Percentiles rank a stretch among this genome's conserved stretches.
Evolutionary conservation across 92 coral and sea anemone genomes (phyloP).

Genomic region (Pocillopora meandrina): DNA sequence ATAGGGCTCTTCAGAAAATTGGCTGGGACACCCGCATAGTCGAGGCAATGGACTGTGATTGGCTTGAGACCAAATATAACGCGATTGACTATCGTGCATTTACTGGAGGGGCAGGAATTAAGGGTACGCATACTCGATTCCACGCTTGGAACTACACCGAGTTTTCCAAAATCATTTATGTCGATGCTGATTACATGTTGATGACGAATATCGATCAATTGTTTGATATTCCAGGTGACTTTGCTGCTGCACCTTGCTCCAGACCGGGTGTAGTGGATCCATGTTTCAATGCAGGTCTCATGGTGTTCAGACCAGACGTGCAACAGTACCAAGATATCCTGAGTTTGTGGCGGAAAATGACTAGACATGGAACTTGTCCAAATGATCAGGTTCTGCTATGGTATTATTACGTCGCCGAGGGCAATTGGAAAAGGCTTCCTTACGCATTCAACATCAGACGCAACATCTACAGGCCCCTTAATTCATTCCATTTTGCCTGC

Average conservation of each 20-base stretch:
- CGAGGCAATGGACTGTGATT: slow-evolving; percentile 86
- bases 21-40: slow-evolving; percentile 77
- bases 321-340: slow-evolving; percentile 45
- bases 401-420: slow-evolving; percentile 71
- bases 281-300: slow-evolving; percentile 88
- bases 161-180: slow-evolving; percentile 76
- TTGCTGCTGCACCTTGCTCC: slow-evolving; percentile 82
- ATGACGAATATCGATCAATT: slow-evolving; percentile 89
- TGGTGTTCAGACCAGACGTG: slow-evolving; percentile 73
- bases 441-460: slow-evolving; percentile 75
- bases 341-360: slow-evolving; percentile 57
- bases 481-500: slow-evolving; percentile 68
- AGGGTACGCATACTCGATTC: slow-evolving; percentile 90
- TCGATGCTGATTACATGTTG: slow-evolving; percentile 91
- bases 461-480: slow-evolving; percentile 74
- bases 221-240: slow-evolving; percentile 75
- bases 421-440: slow-evolving; percentile 51
- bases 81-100: slow-evolving; percentile 18
- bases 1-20: slow-evolving; percentile 65
- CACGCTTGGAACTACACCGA: slow-evolving; percentile 92
- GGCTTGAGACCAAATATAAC: slow-evolving; percentile 74
- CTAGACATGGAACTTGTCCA: slow-evolving; percentile 57
- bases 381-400: slow-evolving; percentile 77
- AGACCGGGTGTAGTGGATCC: slow-evolving; percentile 92
- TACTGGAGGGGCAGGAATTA: slow-evolving; percentile 43